Evolutionary conservation across 2,888 invertebrate genomes (phyloP).

Genomic region (Clitarchus hookeri): DNA sequence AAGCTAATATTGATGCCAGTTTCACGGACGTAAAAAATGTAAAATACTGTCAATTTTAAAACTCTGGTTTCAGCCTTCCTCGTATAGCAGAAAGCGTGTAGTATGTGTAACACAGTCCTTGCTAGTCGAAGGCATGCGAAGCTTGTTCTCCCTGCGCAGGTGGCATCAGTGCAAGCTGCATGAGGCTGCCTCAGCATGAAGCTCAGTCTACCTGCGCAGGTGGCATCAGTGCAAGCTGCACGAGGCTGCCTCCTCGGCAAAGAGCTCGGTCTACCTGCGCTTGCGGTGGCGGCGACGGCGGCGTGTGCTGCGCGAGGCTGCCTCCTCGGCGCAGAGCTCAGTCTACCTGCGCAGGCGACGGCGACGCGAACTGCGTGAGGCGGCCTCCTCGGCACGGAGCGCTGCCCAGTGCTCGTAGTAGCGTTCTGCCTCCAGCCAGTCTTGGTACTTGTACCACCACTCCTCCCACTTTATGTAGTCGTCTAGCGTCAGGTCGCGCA

Average conservation of each 20-base stretch:
- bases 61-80: too few relatives aligned
- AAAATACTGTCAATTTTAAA: too few relatives aligned
- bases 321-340: background rate
- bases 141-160: background rate
- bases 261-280: background rate
- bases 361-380: slow-evolving; percentile 25
- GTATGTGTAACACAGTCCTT: too few relatives aligned
- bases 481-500: slow-evolving; percentile 75
- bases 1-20: too few relatives aligned
- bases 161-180: background rate
- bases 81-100: too few relatives aligned
- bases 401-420: slow-evolving; percentile 72
- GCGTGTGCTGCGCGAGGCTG: background rate
- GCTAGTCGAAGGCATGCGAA: too few relatives aligned
- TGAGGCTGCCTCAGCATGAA: background rate
- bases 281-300: too few relatives aligned
- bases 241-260: background rate
- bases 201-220: slow-evolving; percentile 6
- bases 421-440: slow-evolving; percentile 84
- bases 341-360: background rate
- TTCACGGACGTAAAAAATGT: too few relatives aligned
- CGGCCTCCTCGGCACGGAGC: slow-evolving; percentile 31
- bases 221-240: background rate
- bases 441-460: slow-evolving; percentile 93
- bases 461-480: slow-evolving; percentile 94